phyloP scores from a whole-genome alignment of 2,888 invertebrate species.

The Cataglyphis rosenhaueri region DNA sequence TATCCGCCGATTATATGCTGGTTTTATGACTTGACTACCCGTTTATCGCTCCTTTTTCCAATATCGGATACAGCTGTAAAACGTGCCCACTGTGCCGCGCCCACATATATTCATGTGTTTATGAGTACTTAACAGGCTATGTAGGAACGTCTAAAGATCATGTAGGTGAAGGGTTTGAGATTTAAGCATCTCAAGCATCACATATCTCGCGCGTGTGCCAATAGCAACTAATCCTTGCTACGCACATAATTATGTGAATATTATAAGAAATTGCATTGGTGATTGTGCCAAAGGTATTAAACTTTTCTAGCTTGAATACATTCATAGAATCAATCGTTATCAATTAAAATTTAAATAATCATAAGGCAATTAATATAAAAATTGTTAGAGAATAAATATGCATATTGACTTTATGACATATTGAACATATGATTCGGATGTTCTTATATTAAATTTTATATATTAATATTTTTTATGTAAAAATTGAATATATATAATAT shows the following conservation, averaged over 20 bases:
- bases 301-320: not conserved
- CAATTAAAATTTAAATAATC: not conserved
- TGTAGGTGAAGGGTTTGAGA: conserved; percentile 14
- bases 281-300: not conserved
- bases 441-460: not conserved
- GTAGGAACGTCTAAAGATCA: conserved; percentile 6
- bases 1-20: conserved; percentile 10
- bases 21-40: conserved; percentile 1
- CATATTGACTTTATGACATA: not conserved
- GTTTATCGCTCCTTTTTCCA: conserved; percentile 61
- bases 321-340: not conserved
- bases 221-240: conserved; percentile 12
- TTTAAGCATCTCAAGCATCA: not conserved
- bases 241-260: not conserved
- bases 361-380: not conserved
- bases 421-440: not conserved
- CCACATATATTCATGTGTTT: conserved; percentile 61
- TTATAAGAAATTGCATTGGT: not conserved
- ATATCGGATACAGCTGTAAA: conserved; percentile 60
- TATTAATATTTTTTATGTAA: too few relatives aligned
- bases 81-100: conserved; percentile 68
- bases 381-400: not conserved
- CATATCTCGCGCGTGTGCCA: not conserved
- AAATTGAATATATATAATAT: not conserved
- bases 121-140: conserved; percentile 26